Evolutionary conservation across 2,113 vertebrate genomes (phyloP).

Genomic region (Hiodon tergisus): DNA sequence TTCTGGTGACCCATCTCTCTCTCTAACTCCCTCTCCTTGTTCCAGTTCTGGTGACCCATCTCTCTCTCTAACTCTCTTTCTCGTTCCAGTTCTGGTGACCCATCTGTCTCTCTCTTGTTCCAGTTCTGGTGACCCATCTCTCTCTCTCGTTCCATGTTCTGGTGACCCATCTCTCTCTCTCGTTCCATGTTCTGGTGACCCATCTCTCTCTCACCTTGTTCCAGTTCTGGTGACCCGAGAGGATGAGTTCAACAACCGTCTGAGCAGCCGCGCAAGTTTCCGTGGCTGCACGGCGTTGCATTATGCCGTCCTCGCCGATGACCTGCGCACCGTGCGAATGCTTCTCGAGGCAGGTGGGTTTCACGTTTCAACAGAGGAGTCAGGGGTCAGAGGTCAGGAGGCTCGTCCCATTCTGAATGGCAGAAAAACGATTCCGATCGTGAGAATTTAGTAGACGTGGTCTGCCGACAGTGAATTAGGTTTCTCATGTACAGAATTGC

Average conservation of each 20-base stretch:
- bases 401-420: not conserved
- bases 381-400: conserved; percentile 9
- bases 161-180: not conserved
- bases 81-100: not conserved
- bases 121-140: not conserved
- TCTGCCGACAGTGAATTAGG: not conserved
- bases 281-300: conserved; percentile 85
- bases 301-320: conserved; percentile 83
- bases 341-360: conserved; percentile 79
- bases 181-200: not conserved
- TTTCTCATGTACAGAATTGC: no score
- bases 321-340: conserved; percentile 63
- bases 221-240: conserved; percentile 87
- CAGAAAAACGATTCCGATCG: no score
- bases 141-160: not conserved
- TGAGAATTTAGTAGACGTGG: no score
- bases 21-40: not conserved
- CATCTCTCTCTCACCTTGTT: not conserved
- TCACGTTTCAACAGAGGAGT: not conserved
- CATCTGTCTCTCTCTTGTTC: not conserved
- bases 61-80: not conserved
- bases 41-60: not conserved
- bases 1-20: not conserved
- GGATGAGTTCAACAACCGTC: conserved; percentile 87
- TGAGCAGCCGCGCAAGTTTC: conserved; percentile 87